Evolutionary conservation across 2,888 invertebrate species (phyloP).

Genomic region (Xylota sylvarum): DNA sequence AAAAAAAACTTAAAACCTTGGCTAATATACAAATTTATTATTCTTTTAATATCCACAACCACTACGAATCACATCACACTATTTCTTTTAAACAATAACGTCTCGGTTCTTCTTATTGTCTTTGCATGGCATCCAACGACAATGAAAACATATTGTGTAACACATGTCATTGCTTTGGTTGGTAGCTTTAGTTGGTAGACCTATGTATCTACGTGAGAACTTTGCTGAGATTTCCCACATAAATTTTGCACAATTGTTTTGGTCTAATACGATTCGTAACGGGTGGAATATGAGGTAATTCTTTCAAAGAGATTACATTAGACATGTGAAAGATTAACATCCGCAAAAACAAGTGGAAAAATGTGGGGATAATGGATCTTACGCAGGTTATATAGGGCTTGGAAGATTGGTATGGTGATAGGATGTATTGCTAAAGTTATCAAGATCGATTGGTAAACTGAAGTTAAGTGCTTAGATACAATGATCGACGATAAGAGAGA

Average conservation of each 20-base stretch:
- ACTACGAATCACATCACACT: neutral
- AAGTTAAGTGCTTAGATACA: too few relatives aligned
- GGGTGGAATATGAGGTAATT: slow-evolving; percentile 48
- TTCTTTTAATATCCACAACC: neutral
- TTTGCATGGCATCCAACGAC: slow-evolving; percentile 39
- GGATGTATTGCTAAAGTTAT: too few relatives aligned
- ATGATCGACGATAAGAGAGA: too few relatives aligned
- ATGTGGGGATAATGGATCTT: neutral
- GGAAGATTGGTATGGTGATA: too few relatives aligned
- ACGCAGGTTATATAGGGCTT: neutral
- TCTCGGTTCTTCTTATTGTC: slow-evolving; percentile 8
- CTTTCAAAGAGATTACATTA: slow-evolving; percentile 3
- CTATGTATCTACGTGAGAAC: slow-evolving; percentile 12
- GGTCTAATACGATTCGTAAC: slow-evolving; percentile 13
- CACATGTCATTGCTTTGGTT: slow-evolving; percentile 22
- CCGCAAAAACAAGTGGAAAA: neutral
- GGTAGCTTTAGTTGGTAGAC: too few relatives aligned
- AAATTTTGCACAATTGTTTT: slow-evolving; percentile 45
- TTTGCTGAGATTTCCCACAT: slow-evolving; percentile 34
- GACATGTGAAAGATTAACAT: slow-evolving; percentile 11
- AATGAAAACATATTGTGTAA: slow-evolving; percentile 40
- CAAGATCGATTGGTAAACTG: too few relatives aligned
- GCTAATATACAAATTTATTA: neutral
- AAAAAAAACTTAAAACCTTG: slow-evolving; percentile 29
- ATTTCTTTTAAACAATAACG: neutral